Evolutionary conservation across 2,797 vertebrate species (phyloP).

Genomic region (Hippoglossus hippoglossus): DNA sequence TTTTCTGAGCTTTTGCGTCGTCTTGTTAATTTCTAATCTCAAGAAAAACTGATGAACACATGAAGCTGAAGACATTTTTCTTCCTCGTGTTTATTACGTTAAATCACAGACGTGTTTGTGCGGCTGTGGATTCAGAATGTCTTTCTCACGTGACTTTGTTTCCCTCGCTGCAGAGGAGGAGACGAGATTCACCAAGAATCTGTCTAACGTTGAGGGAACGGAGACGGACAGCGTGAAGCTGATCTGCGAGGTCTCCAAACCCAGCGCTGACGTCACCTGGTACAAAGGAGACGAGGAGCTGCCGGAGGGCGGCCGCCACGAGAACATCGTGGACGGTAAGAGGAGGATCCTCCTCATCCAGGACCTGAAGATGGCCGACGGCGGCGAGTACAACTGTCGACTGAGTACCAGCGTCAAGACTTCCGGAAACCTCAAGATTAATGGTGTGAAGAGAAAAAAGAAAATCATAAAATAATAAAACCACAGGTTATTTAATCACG

Average conservation of each 20-base stretch:
- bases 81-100: too few species aligned
- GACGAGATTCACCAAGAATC: constrained; percentile 94
- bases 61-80: too few species aligned
- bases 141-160: neutral
- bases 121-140: too few species aligned
- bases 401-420: constrained; percentile 88
- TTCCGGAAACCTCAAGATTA: constrained; percentile 90
- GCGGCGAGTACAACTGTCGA: constrained; percentile 91
- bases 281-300: constrained; percentile 93
- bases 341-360: constrained; percentile 93
- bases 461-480: neutral
- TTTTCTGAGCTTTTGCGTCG: too few species aligned
- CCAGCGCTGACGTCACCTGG: constrained; percentile 93
- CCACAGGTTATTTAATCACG: too few species aligned
- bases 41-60: too few species aligned
- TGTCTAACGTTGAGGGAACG: constrained; percentile 91
- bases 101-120: too few species aligned
- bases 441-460: constrained; percentile 82
- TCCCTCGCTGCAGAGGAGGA: constrained; percentile 89
- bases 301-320: constrained; percentile 93
- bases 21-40: too few species aligned
- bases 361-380: constrained; percentile 88
- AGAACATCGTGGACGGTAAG: constrained; percentile 90
- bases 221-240: constrained; percentile 95
- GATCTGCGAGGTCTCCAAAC: constrained; percentile 96